Percentiles rank a stretch among this genome's conserved stretches.
Evolutionary conservation across 1,140 invertebrate species (phyloP).

Genomic region (Arion vulgaris): DNA sequence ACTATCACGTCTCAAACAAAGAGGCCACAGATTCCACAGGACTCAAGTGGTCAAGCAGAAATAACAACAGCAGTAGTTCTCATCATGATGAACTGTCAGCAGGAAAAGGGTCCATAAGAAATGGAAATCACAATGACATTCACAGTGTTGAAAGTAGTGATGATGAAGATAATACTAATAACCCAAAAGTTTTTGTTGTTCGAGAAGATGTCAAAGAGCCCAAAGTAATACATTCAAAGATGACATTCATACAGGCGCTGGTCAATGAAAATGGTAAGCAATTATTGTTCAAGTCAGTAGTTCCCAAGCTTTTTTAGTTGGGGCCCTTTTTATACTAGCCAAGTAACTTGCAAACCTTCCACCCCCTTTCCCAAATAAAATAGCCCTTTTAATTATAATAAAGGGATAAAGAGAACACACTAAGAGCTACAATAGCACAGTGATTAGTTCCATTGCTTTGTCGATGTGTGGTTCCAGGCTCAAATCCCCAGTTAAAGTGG

Average conservation of each 20-base stretch:
- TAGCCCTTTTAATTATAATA: no score
- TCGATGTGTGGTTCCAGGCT: no score
- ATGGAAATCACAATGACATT: not conserved
- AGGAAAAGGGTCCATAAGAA: not conserved
- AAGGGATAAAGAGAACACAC: no score
- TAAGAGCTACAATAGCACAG: no score
- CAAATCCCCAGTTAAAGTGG: no score
- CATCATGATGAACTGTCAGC: not conserved
- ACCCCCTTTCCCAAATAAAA: no score
- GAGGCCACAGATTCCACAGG: not conserved
- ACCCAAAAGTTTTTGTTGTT: constrained; percentile 6
- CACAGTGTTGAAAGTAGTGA: not conserved
- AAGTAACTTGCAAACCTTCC: no score
- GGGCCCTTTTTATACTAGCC: no score
- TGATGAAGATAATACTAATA: not conserved
- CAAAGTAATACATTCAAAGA: not conserved
- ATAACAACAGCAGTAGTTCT: not conserved
- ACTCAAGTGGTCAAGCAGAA: not conserved
- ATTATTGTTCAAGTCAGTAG: not conserved
- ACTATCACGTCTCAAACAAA: not conserved
- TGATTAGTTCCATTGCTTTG: no score
- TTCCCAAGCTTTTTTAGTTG: no score
- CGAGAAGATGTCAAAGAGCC: not conserved
- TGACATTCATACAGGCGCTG: constrained; percentile 15
- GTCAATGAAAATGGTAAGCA: constrained; percentile 12